Conservation (phyloP, 2,113 vertebrate species). For the Notarius quadriscutis region DNA sequence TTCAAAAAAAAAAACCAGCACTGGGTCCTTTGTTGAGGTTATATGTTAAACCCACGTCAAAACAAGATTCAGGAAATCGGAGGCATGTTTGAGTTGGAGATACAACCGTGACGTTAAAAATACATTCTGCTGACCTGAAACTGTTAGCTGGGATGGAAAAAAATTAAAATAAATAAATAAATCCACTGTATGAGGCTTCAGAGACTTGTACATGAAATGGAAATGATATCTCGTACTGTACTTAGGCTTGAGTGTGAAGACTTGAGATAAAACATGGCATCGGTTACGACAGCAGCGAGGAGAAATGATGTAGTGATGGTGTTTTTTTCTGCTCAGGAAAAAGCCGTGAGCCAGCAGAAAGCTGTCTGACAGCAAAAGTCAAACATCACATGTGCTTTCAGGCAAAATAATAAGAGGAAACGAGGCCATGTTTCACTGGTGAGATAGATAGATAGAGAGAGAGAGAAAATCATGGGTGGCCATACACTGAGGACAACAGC, state of each 20-base stretch:
- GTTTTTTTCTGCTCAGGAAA: background rate
- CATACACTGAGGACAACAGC: background rate
- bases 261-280: background rate
- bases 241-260: background rate
- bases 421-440: background rate
- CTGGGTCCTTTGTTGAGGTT: background rate
- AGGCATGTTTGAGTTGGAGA: background rate
- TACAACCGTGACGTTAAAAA: background rate
- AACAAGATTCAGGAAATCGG: background rate
- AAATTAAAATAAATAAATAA: background rate
- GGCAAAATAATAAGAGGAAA: background rate
- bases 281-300: constrained; percentile 21
- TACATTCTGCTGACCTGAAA: background rate
- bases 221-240: background rate
- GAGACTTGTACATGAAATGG: background rate
- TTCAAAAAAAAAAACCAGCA: background rate
- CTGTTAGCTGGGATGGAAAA: background rate
- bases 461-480: background rate
- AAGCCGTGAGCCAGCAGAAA: constrained; percentile 36
- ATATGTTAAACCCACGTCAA: no score
- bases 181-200: background rate
- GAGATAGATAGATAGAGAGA: background rate
- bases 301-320: constrained; percentile 15
- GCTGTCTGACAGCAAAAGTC: constrained; percentile 35
- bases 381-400: constrained; percentile 10